Percentiles rank a stretch among this genome's conserved stretches.
phyloP scores from a whole-genome alignment of 1,140 invertebrate species.

The Nautilus pompilius region DNA sequence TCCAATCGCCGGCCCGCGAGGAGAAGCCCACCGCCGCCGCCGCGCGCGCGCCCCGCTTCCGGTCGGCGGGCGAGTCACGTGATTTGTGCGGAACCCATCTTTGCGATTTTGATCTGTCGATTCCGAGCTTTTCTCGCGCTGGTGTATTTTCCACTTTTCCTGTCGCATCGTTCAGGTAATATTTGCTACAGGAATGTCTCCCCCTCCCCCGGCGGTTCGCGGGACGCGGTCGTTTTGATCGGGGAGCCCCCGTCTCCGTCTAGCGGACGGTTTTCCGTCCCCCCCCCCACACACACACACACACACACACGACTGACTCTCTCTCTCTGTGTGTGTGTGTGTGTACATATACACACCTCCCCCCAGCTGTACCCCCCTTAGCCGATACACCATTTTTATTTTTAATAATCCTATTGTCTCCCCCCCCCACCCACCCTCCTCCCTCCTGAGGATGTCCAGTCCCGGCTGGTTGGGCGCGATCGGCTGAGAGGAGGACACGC shows the following conservation, averaged over 20 bases:
- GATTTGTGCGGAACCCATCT: background rate
- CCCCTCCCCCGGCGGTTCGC: too few relatives aligned
- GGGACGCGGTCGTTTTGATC: too few relatives aligned
- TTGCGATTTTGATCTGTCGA: slow-evolving; percentile 3
- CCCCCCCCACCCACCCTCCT: background rate
- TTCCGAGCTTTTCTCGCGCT: slow-evolving; percentile 1
- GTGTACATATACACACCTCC: background rate
- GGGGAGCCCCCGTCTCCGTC: background rate
- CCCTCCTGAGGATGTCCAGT: too few relatives aligned
- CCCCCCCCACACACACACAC: background rate
- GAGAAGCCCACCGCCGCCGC: background rate
- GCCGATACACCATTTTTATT: too few relatives aligned
- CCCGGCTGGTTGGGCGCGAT: too few relatives aligned
- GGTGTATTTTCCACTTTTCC: too few relatives aligned
- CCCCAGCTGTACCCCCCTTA: background rate
- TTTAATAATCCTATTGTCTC: background rate
- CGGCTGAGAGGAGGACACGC: too few relatives aligned
- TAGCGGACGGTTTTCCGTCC: background rate
- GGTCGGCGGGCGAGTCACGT: background rate
- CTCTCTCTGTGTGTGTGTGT: too few relatives aligned
- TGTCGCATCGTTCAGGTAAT: too few relatives aligned
- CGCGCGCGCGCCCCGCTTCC: background rate
- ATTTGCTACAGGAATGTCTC: too few relatives aligned
- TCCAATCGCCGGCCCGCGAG: background rate
- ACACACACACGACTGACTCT: too few relatives aligned